Conservation (phyloP, 2,113 vertebrate species). For the Blennius ocellaris region DNA sequence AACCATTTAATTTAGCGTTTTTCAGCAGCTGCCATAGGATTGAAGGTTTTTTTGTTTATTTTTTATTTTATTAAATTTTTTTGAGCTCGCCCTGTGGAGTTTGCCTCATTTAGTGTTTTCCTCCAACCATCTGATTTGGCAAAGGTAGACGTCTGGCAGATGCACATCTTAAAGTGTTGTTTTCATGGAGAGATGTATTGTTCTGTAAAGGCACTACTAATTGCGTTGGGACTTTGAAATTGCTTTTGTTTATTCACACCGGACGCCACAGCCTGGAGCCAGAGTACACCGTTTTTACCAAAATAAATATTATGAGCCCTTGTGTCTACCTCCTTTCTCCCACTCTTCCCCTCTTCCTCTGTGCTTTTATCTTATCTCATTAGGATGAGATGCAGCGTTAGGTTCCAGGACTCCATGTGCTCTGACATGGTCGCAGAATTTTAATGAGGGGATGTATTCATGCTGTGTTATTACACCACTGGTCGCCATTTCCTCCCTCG, state of each 20-base stretch:
- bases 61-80: no score
- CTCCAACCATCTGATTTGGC: constrained; percentile 25
- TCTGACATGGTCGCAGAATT: constrained; percentile 50
- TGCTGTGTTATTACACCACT: constrained; percentile 28
- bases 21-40: constrained; percentile 13
- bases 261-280: constrained; percentile 12
- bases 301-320: constrained; percentile 57
- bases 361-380: constrained; percentile 57
- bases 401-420: constrained; percentile 44
- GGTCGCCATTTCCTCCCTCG: constrained; percentile 7
- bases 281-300: constrained; percentile 28
- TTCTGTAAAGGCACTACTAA: constrained; percentile 44
- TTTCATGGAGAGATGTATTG: constrained; percentile 35
- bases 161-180: constrained; percentile 37
- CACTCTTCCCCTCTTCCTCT: neutral
- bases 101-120: constrained; percentile 36
- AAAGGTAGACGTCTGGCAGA: constrained; percentile 31
- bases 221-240: constrained; percentile 48
- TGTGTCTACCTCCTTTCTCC: constrained; percentile 23
- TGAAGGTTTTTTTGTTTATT: neutral
- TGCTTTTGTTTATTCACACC: constrained; percentile 41
- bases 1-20: constrained; percentile 38
- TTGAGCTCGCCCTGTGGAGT: constrained; percentile 10
- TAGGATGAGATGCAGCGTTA: constrained; percentile 38
- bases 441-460: constrained; percentile 58